Evolutionary conservation across 2,797 vertebrate species (phyloP), one percentile per base, ranked within the genome.

Genomic region (Gymnothorax reevesii): DNA sequence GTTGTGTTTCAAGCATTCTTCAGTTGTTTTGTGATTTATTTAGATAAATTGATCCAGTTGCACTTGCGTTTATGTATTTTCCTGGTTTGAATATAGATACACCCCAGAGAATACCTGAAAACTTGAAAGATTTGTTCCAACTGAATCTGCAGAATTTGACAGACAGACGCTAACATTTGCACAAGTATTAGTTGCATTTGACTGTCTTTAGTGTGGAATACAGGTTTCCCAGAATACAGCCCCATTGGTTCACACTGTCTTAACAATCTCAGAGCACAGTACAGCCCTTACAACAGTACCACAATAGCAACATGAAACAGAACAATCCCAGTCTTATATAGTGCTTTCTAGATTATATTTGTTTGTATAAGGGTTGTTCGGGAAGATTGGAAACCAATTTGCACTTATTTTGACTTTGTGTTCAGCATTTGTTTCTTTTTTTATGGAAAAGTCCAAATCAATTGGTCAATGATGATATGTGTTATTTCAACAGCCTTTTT

Each of bases 371-470:
- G 91, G 89, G 85, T 89, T 87, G 87, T 90, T 80, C 89, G 90
- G 91, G 89, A 90, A 90, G 93, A 54, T 10, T 57, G 85, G 90
- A 42, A 42, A 94, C 91, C 92, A 91, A 90, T 89, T 93, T 95
- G 94, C 94, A 95, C 93, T 94, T 92, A 91, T 92, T 94, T 92
- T 91, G 90, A 86, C 89, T 87, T 88, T 89, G 89, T 86, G 83
- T 83, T 87, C 89, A 86, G 88, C 89, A 90, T 92, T 80, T 89
- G 86, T 93, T 95, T 95, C 95, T 85, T 94, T 95, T 95, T 95
- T 85, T 94, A 94, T 90, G 94, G 91, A 91, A 91, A 87, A 66
- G 55, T 88, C 89, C 91, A 91, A 89, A 89, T 88, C 91, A 90
- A 91, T 89, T 90, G 92, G 92, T 93, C 92, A 90, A 87, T 87